phyloP scores from a whole-genome alignment of 2,797 vertebrate genomes.

The Schizopygopsis pylzovi region DNA sequence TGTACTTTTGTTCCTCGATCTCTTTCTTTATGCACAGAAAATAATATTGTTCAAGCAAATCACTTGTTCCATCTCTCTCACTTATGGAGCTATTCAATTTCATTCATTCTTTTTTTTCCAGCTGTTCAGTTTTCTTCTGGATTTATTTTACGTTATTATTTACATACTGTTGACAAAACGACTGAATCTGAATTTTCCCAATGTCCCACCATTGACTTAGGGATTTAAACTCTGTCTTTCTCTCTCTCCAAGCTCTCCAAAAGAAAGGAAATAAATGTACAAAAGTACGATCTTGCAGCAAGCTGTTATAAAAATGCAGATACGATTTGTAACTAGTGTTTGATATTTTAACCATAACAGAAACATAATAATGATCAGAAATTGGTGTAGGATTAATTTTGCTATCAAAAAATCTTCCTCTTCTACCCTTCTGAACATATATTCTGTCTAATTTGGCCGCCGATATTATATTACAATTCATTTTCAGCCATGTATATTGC shows the following conservation, averaged over 20 bases:
- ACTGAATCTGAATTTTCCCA: neutral
- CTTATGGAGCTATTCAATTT: neutral
- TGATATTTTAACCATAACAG: neutral
- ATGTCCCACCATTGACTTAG: neutral
- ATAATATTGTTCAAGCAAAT: too few species aligned
- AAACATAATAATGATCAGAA: neutral
- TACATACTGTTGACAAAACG: neutral
- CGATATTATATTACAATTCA: neutral
- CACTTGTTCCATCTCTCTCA: too few species aligned
- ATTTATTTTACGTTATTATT: neutral
- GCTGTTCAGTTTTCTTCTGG: neutral
- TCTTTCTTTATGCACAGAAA: too few species aligned
- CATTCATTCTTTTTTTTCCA: neutral
- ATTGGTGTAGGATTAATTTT: neutral
- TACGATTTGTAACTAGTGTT: neutral
- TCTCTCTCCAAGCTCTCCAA: constrained; percentile 2
- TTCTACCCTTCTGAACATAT: neutral
- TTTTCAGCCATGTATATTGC: neutral
- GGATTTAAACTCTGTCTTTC: neutral
- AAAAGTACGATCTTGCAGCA: neutral
- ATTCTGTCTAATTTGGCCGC: neutral
- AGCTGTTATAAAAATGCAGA: neutral
- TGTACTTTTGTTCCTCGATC: too few species aligned
- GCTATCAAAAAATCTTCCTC: neutral
- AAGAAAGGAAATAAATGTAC: neutral